Evolutionary conservation across 1,140 invertebrate species (phyloP).

Genomic region (Drosophila azteca): DNA sequence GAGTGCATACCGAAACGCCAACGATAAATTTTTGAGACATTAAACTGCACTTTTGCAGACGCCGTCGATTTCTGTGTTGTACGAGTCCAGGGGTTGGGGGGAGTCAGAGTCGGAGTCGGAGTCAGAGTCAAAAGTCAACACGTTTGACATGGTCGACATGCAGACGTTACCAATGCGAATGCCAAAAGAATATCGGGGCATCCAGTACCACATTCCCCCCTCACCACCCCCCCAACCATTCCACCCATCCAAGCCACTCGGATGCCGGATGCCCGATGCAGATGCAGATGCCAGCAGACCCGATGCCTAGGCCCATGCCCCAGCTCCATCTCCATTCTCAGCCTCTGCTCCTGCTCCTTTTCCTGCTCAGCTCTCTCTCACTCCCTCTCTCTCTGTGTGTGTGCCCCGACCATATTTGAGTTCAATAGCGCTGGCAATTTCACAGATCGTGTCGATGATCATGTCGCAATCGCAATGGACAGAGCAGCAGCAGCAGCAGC

Average conservation of each 20-base stretch:
- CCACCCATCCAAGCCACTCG: background rate
- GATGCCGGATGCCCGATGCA: conserved; percentile 16
- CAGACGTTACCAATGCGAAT: conserved; percentile 72
- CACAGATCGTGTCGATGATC: conserved; percentile 80
- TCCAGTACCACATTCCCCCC: background rate
- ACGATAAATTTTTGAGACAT: conserved; percentile 81
- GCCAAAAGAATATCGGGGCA: conserved; percentile 45
- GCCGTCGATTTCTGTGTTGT: conserved; percentile 31
- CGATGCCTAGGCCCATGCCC: conserved; percentile 24
- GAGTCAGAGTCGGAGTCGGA: background rate
- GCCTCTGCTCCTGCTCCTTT: background rate
- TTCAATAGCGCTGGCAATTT: conserved; percentile 72
- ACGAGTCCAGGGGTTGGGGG: background rate
- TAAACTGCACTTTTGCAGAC: conserved; percentile 78
- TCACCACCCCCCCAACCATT: too few relatives aligned
- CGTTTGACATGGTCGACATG: conserved; percentile 79
- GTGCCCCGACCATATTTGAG: conserved; percentile 62
- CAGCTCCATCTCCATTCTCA: background rate
- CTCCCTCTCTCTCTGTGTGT: conserved; percentile 16
- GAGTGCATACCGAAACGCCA: conserved; percentile 75
- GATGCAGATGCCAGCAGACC: conserved; percentile 11
- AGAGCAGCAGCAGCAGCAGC: conserved; percentile 7
- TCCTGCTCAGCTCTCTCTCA: background rate
- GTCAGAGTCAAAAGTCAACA: conserved; percentile 78
- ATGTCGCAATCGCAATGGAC: conserved; percentile 70